Evolutionary conservation across 2,888 invertebrate species (phyloP).

Genomic region (Ormyrus pomaceus): DNA sequence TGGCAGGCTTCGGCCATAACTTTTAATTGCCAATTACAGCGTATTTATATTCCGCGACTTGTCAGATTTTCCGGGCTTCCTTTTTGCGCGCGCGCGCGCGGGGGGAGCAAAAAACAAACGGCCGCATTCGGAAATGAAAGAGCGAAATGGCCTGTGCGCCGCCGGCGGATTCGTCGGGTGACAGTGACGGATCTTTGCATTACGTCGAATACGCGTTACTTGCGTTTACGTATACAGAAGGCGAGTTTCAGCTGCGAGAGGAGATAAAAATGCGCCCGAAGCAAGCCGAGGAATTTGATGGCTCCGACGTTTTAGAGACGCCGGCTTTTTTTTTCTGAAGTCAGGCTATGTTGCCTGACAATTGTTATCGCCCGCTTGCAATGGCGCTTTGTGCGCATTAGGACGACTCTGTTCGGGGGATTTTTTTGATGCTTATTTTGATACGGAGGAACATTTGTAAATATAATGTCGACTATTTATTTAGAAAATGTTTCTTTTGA

Average conservation of each 20-base stretch:
- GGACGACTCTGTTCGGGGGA: too few species aligned
- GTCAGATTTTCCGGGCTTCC: background rate
- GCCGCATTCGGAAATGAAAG: background rate
- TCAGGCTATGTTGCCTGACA: too few species aligned
- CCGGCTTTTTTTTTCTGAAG: too few species aligned
- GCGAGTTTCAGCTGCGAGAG: background rate
- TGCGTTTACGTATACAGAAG: background rate
- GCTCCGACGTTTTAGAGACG: too few species aligned
- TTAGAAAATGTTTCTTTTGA: too few species aligned
- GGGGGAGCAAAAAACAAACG: constrained; percentile 11
- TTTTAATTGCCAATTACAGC: constrained; percentile 56
- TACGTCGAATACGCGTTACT: constrained; percentile 30
- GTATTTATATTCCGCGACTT: constrained; percentile 46
- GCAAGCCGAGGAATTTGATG: background rate
- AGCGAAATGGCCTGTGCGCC: background rate
- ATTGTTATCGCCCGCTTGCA: too few species aligned
- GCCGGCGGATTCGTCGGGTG: background rate
- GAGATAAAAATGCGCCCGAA: background rate
- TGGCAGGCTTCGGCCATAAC: constrained; percentile 36
- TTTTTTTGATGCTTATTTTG: too few species aligned
- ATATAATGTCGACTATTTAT: too few species aligned
- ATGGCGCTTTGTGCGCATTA: too few species aligned
- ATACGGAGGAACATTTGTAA: too few species aligned
- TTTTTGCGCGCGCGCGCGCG: background rate
- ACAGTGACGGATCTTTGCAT: constrained; percentile 46